phyloP scores from a whole-genome alignment of 2,113 vertebrate species.

The Sapajus apella region DNA sequence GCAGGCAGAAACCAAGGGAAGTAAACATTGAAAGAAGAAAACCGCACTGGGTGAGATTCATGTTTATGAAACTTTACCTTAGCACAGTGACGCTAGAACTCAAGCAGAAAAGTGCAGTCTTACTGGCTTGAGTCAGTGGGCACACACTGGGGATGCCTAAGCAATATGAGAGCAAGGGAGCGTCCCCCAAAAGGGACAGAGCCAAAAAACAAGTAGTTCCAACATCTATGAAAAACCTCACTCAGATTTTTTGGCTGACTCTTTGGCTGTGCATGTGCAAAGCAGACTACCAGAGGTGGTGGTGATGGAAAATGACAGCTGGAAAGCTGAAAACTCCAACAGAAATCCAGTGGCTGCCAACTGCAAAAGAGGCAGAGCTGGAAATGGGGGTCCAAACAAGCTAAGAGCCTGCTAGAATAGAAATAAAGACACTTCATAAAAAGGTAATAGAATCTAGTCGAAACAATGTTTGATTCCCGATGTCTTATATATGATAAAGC shows the following conservation, averaged over 20 bases:
- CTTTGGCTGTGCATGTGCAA: neutral
- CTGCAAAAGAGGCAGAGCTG: neutral
- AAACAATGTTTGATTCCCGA: neutral
- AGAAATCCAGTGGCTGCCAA: neutral
- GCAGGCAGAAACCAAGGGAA: neutral
- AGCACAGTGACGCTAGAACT: neutral
- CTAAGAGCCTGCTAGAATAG: neutral
- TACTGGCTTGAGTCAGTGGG: neutral
- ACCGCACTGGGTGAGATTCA: neutral
- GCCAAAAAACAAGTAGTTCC: neutral
- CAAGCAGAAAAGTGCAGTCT: neutral
- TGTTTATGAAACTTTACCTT: neutral
- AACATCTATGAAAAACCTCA: neutral
- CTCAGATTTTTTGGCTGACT: neutral
- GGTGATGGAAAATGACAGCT: neutral
- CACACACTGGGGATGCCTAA: neutral
- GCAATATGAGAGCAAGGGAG: neutral
- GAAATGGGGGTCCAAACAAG: neutral
- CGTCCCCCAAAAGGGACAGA: neutral
- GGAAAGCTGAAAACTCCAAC: neutral
- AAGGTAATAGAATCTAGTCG: neutral
- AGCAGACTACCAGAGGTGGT: neutral
- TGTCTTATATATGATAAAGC: neutral
- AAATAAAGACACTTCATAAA: neutral
- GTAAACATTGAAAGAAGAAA: neutral